Conservation (phyloP, 2,888 invertebrate genomes). For the Bellardia pandia region DNA sequence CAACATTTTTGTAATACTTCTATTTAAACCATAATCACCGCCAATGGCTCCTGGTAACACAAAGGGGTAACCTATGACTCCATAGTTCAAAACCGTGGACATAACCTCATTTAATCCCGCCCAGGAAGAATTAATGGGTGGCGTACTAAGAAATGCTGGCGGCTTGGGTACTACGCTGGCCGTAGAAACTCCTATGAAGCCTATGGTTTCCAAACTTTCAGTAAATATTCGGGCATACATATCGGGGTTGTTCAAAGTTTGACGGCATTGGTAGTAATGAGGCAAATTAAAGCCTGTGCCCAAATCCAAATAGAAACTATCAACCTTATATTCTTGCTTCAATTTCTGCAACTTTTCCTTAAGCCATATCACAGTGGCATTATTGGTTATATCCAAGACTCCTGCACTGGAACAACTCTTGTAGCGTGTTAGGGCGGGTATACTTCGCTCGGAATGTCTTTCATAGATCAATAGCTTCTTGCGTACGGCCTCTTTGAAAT, state of each 20-base stretch:
- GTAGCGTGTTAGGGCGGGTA: conserved; percentile 93
- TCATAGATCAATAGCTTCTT: conserved; percentile 91
- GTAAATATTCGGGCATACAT: conserved; percentile 91
- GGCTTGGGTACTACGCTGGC: conserved; percentile 92
- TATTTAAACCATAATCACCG: conserved; percentile 90
- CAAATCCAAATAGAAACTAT: conserved; percentile 93
- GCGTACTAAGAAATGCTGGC: conserved; percentile 93
- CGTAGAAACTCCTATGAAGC: conserved; percentile 91
- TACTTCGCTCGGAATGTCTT: conserved; percentile 90
- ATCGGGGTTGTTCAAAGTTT: conserved; percentile 91
- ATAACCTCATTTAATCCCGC: conserved; percentile 92
- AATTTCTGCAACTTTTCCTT: conserved; percentile 89
- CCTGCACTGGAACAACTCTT: conserved; percentile 92
- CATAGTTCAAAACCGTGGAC: conserved; percentile 94
- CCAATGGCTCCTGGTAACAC: conserved; percentile 97
- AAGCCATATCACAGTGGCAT: conserved; percentile 92
- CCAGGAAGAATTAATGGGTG: conserved; percentile 95
- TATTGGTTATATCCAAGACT: conserved; percentile 94
- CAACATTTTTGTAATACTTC: conserved; percentile 83
- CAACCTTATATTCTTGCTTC: conserved; percentile 90
- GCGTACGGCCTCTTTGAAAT: conserved; percentile 92
- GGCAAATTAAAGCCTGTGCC: conserved; percentile 94
- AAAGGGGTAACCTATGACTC: conserved; percentile 96
- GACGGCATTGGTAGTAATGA: conserved; percentile 92
- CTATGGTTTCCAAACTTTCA: conserved; percentile 85